phyloP scores from a whole-genome alignment of 2,113 vertebrate genomes.

The Vulpes lagopus region DNA sequence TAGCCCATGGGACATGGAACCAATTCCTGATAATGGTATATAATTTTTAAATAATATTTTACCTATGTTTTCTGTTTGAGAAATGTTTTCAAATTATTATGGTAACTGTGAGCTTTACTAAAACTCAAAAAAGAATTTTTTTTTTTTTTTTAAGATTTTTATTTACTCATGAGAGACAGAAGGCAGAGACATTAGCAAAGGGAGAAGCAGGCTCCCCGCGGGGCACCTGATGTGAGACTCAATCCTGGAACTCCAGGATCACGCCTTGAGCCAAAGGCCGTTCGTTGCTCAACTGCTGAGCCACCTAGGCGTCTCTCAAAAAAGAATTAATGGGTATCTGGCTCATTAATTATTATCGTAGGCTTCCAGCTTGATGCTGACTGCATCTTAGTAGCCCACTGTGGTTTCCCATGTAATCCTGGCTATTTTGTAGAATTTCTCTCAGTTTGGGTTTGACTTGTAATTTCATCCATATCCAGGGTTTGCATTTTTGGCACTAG shows the following conservation, averaged over 20 bases:
- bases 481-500: background rate
- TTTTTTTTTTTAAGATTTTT: no score
- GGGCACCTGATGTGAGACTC: no score
- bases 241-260: no score
- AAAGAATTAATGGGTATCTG: background rate
- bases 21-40: slow-evolving; percentile 95
- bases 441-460: background rate
- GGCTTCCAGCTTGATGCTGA: background rate
- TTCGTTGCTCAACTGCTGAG: no score
- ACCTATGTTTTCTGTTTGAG: background rate
- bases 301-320: no score
- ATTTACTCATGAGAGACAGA: no score
- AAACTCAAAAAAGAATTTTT: background rate
- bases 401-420: background rate
- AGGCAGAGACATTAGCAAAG: no score
- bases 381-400: background rate
- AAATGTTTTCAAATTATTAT: background rate
- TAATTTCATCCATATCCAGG: background rate
- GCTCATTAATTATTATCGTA: background rate
- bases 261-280: no score
- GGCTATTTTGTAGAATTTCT: background rate
- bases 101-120: background rate
- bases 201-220: no score
- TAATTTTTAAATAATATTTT: slow-evolving; percentile 48
- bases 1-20: slow-evolving; percentile 98